Conservation (phyloP, 2,888 invertebrate species). For the Xestia rhomboidea region DNA sequence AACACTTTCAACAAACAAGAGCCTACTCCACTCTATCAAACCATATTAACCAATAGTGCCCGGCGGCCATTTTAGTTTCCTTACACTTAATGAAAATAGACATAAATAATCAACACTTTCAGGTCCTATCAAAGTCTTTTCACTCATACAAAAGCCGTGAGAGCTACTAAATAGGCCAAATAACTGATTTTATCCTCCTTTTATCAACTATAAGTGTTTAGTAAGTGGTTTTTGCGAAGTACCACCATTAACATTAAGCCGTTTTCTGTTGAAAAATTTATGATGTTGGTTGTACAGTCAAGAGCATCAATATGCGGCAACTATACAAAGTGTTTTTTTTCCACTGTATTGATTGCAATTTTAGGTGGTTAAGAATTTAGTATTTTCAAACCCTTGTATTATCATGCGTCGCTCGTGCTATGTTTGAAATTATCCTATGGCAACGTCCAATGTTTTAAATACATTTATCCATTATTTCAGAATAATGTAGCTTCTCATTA, state of each 20-base stretch:
- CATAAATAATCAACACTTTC: constrained; percentile 40
- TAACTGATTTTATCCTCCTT: constrained; percentile 59
- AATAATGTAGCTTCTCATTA: background rate
- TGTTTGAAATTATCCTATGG: too few species aligned
- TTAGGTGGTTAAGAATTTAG: background rate
- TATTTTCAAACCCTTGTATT: background rate
- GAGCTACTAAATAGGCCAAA: constrained; percentile 43
- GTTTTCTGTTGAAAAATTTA: constrained; percentile 55
- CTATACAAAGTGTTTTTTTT: background rate
- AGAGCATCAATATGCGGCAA: background rate
- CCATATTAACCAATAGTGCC: background rate
- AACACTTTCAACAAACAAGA: constrained; percentile 12
- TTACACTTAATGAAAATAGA: constrained; percentile 39
- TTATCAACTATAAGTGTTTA: constrained; percentile 59
- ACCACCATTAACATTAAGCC: constrained; percentile 54
- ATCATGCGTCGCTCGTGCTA: background rate
- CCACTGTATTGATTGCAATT: background rate
- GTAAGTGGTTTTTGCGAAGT: constrained; percentile 50
- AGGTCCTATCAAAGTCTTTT: constrained; percentile 11
- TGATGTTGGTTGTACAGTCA: constrained; percentile 24
- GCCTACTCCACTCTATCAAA: constrained; percentile 15
- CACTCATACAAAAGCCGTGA: constrained; percentile 32
- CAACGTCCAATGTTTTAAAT: background rate
- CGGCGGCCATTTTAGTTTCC: constrained; percentile 28
- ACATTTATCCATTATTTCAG: too few species aligned